Conservation (phyloP, 2,113 vertebrate genomes). For the Stegostoma tigrinum region DNA sequence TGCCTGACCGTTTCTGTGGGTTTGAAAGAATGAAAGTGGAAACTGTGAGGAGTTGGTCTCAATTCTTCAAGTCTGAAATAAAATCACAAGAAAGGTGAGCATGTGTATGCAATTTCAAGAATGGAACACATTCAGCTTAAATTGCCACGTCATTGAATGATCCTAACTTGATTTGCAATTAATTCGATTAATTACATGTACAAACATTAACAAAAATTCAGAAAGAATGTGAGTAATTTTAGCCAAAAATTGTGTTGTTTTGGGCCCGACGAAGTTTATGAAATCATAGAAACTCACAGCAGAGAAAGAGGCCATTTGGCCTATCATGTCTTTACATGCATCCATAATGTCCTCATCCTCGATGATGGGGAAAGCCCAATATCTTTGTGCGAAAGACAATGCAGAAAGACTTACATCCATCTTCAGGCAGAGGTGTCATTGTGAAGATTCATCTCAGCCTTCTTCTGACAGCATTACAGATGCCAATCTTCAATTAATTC, state of each 20-base stretch:
- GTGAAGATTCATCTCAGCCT: no score
- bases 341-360: no score
- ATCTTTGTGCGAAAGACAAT: no score
- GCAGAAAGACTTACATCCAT: no score
- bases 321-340: no score
- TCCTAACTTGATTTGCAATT: background rate
- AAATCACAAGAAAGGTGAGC: background rate
- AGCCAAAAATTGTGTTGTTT: background rate
- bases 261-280: background rate
- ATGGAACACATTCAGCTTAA: background rate
- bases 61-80: background rate
- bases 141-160: background rate
- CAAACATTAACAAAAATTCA: background rate
- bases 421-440: no score
- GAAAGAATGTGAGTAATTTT: background rate
- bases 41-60: background rate
- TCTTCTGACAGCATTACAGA: no score
- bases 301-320: background rate
- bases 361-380: no score
- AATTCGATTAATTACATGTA: background rate
- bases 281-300: background rate
- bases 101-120: background rate
- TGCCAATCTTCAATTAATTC: no score
- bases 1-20: background rate
- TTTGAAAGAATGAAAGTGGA: background rate